Evolutionary conservation across 2,888 invertebrate species (phyloP).

Genomic region (Xylocampa areola): DNA sequence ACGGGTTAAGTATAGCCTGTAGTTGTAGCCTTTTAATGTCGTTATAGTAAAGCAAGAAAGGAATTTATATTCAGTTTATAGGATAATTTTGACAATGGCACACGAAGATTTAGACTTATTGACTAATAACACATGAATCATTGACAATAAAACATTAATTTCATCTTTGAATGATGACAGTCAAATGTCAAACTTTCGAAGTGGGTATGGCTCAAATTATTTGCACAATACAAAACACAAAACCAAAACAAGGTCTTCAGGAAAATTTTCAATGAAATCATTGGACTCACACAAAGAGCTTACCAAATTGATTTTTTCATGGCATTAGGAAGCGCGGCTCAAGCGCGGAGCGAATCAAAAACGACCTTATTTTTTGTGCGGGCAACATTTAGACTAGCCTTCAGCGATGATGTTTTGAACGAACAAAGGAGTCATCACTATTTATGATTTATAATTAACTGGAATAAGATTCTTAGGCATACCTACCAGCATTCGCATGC

Average conservation of each 20-base stretch:
- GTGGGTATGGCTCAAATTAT: too few species aligned
- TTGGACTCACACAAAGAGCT: slow-evolving; percentile 1
- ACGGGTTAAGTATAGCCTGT: too few species aligned
- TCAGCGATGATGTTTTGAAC: slow-evolving; percentile 21
- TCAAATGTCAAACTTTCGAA: too few species aligned
- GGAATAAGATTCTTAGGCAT: too few species aligned
- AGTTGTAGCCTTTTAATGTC: too few species aligned
- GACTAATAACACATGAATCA: too few species aligned
- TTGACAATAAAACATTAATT: too few species aligned
- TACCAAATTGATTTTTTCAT: slow-evolving; percentile 34
- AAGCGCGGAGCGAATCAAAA: slow-evolving; percentile 44
- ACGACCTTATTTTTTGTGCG: slow-evolving; percentile 53
- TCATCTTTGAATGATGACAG: background rate
- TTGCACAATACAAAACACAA: background rate
- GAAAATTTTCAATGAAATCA: slow-evolving; percentile 6
- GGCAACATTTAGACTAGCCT: slow-evolving; percentile 31
- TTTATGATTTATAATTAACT: slow-evolving; percentile 2
- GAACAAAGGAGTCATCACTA: slow-evolving; percentile 34
- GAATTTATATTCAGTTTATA: too few species aligned
- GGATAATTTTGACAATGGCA: too few species aligned
- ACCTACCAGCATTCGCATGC: too few species aligned
- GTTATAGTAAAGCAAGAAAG: too few species aligned
- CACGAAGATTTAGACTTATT: too few species aligned
- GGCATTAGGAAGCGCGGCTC: slow-evolving; percentile 31
- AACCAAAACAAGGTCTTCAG: background rate